A percentile compares a stretch with the other conserved stretches of the same genome.
These are phyloP conservation scores for Ianthella basta DNA, from an alignment of 37 sponge, comb jelly and placozoan genomes.

Conservation along the genomic window DNA sequence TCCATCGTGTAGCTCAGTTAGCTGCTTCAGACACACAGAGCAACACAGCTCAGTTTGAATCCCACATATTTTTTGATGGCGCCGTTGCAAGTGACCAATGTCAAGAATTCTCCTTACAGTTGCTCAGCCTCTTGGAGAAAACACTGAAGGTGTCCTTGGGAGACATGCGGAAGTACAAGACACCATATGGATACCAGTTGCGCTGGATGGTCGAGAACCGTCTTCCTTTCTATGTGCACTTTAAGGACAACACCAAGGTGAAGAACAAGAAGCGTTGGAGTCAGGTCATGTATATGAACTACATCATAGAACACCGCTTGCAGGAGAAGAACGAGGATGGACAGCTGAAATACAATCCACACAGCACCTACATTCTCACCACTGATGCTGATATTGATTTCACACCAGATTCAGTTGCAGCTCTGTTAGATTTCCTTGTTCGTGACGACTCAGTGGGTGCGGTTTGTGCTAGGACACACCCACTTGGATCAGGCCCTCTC, in stretches of 20 bases:
- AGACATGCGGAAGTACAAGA: conserved; percentile 42
- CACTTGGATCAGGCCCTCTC: conserved; percentile 76
- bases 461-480: conserved; percentile 88
- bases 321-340: conserved; percentile 1
- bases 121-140: conserved; percentile 72
- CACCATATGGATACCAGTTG: conserved; percentile 78
- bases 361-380: conserved; percentile 87
- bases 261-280: conserved; percentile 91
- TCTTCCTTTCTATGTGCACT: conserved; percentile 75
- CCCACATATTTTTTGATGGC: conserved; percentile 89
- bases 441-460: conserved; percentile 77
- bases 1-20: conserved; percentile 57
- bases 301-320: conserved; percentile 66
- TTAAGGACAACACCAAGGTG: conserved; percentile 77
- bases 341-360: neutral
- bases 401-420: conserved; percentile 67
- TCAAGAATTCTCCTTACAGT: conserved; percentile 64
- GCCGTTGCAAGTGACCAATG: conserved; percentile 60
- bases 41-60: conserved; percentile 39
- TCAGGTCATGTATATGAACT: conserved; percentile 97
- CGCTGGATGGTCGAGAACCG: conserved; percentile 36
- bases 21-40: neutral
- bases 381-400: conserved; percentile 96
- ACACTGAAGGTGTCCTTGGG: conserved; percentile 47
- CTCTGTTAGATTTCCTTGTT: conserved; percentile 73